Conservation (phyloP, 1,140 invertebrate species). For the Monochamus saltuarius region DNA sequence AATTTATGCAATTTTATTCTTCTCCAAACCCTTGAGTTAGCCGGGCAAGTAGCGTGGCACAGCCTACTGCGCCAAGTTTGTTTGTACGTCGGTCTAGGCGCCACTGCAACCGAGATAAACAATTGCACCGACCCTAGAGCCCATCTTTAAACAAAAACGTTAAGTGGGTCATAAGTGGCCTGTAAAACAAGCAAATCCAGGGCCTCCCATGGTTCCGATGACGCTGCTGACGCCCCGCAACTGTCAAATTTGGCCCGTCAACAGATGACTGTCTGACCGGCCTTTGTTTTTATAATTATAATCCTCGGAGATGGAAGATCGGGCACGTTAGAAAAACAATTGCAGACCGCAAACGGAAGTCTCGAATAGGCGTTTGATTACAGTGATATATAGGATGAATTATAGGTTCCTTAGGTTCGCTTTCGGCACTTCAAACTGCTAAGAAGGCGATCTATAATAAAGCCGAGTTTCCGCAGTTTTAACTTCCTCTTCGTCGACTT, state of each 20-base stretch:
- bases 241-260: constrained; percentile 12
- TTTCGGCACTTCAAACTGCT: no score
- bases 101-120: constrained; percentile 21
- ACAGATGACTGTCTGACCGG: constrained; percentile 1
- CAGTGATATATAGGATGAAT: constrained; percentile 19
- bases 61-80: no score
- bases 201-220: constrained; percentile 12
- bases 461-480: no score
- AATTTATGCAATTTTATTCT: no score
- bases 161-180: constrained; percentile 16
- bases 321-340: constrained; percentile 25
- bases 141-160: constrained; percentile 3
- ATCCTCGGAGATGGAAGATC: constrained; percentile 19
- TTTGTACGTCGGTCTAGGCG: constrained; percentile 1
- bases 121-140: constrained; percentile 16
- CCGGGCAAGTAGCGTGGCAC: no score
- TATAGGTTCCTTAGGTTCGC: constrained; percentile 13
- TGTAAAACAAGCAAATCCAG: constrained; percentile 17
- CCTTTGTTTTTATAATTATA: constrained; percentile 27
- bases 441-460: no score
- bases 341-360: constrained; percentile 23
- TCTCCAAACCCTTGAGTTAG: no score
- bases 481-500: no score
- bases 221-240: neutral
- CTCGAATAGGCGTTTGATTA: constrained; percentile 17